Evolutionary conservation across 2,113 vertebrate genomes (phyloP).

Genomic region (Circaetus cinerascens): DNA sequence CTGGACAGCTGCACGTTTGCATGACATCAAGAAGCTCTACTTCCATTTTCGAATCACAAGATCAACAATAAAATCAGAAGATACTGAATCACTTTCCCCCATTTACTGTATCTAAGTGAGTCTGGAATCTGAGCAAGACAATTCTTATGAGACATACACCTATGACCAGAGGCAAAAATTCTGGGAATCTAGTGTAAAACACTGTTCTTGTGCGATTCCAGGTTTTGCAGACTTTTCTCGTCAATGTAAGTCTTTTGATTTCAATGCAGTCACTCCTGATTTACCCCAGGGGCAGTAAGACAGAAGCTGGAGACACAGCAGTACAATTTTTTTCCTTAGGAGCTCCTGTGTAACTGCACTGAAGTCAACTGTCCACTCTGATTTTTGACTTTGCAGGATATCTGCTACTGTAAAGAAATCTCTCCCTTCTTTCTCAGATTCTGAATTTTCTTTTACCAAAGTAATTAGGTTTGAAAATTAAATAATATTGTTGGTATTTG

Average conservation of each 20-base stretch:
- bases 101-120: background rate
- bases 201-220: background rate
- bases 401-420: background rate
- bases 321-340: background rate
- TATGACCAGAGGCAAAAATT: constrained; percentile 50
- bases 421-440: background rate
- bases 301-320: background rate
- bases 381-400: background rate
- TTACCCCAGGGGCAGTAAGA: constrained; percentile 15
- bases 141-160: background rate
- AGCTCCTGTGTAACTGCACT: background rate
- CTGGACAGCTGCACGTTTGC: too few relatives aligned
- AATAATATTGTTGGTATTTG: constrained; percentile 53
- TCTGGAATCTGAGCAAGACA: background rate
- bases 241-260: constrained; percentile 24
- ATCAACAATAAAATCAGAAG: background rate
- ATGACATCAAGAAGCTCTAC: background rate
- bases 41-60: background rate
- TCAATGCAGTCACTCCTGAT: background rate
- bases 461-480: constrained; percentile 55
- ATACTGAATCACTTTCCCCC: background rate
- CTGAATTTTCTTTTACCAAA: background rate
- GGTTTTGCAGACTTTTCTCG: constrained; percentile 14
- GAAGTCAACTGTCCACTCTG: background rate
- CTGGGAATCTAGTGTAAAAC: background rate